These are phyloP conservation scores for Calidris pugnax DNA, from an alignment of 2,113 vertebrate species.

Conservation along the genomic window DNA sequence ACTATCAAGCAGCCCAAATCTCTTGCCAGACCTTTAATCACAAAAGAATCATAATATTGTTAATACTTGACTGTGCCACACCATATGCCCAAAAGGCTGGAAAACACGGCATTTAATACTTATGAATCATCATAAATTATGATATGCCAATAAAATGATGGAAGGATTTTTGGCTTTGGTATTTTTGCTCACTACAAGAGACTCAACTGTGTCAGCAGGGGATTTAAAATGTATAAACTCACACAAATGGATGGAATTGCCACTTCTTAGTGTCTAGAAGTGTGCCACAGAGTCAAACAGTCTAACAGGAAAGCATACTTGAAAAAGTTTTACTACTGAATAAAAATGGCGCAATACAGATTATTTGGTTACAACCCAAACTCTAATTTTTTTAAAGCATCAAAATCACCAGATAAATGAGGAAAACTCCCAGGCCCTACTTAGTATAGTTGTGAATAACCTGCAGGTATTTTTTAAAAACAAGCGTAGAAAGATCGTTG, in stretches of 20 bases:
- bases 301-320: not conserved
- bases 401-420: not conserved
- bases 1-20: not conserved
- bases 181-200: not conserved
- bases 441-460: not conserved
- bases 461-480: not conserved
- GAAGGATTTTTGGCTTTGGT: not conserved
- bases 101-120: not conserved
- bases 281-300: not conserved
- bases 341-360: not conserved
- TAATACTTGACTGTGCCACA: constrained; percentile 6
- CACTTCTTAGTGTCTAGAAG: not conserved
- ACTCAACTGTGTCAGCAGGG: not conserved
- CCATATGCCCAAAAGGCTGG: not conserved
- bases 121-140: not conserved
- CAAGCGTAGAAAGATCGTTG: not conserved
- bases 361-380: not conserved
- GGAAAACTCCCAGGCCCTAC: not conserved
- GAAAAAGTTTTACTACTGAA: not conserved
- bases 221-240: not conserved
- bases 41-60: not conserved
- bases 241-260: not conserved
- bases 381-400: not conserved
- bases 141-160: not conserved
- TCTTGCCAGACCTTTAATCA: constrained; percentile 10